Conservation (phyloP, 2,113 vertebrate species). For the Chaenogobius annularis region DNA sequence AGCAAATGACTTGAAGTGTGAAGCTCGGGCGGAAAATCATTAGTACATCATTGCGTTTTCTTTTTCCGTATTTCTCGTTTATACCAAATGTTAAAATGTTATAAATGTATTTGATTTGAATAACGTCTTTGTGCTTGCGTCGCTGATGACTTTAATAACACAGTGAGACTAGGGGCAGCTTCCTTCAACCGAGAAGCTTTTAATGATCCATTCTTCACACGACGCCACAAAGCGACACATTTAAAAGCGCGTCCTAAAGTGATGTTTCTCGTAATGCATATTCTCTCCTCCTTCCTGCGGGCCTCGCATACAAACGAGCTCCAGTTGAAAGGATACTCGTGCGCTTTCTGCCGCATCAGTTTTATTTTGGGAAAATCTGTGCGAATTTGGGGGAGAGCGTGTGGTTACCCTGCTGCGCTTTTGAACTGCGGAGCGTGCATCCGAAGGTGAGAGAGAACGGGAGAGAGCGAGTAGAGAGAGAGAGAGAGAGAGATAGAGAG, state of each 20-base stretch:
- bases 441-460: neutral
- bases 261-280: constrained; percentile 10
- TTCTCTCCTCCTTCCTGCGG: constrained; percentile 10
- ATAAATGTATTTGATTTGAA: neutral
- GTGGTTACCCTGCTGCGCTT: constrained; percentile 4
- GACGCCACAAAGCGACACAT: neutral
- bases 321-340: neutral
- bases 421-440: neutral
- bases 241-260: neutral
- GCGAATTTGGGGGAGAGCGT: neutral
- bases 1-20: neutral
- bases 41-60: neutral
- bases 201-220: constrained; percentile 2
- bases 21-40: neutral
- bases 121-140: neutral
- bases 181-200: neutral
- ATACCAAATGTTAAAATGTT: neutral
- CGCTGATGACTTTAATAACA: constrained; percentile 1
- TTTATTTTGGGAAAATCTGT: constrained; percentile 28
- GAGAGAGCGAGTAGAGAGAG: no score
- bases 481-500: neutral
- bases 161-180: neutral
- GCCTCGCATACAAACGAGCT: constrained; percentile 13
- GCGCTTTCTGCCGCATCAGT: constrained; percentile 23
- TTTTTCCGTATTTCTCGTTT: constrained; percentile 28